These are phyloP conservation scores for Peromyscus nudipes DNA, from an alignment of 2,797 vertebrate genomes.

Conservation along the genomic window DNA sequence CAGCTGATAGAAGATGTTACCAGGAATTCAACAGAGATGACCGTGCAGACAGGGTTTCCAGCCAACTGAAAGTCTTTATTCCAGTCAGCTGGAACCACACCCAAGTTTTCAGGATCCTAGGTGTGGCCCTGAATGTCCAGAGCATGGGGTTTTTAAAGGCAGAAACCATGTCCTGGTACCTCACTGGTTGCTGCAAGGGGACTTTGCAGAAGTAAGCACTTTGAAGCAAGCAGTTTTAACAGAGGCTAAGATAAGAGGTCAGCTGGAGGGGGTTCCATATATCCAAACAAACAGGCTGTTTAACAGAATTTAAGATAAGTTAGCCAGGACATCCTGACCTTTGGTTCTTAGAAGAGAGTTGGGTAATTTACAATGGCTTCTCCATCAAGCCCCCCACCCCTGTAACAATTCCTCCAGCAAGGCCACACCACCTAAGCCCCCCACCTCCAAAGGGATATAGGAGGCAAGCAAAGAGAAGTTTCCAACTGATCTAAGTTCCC, in stretches of 20 bases:
- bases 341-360: not conserved
- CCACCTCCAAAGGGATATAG: not conserved
- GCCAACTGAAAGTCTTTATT: not conserved
- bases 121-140: not conserved
- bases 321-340: not conserved
- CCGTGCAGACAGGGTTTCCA: not conserved
- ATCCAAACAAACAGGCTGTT: not conserved
- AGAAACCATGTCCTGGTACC: not conserved
- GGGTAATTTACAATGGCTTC: not conserved
- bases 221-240: not conserved
- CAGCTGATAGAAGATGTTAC: not conserved
- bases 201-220: not conserved
- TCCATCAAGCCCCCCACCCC: not conserved
- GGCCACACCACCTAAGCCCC: not conserved
- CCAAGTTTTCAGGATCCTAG: not conserved
- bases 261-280: not conserved
- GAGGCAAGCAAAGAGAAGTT: not conserved
- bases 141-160: not conserved
- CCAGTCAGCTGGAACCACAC: not conserved
- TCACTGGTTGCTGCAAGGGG: too few species aligned
- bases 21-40: not conserved
- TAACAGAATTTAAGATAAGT: not conserved
- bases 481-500: not conserved
- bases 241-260: not conserved
- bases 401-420: not conserved